Percentiles rank a stretch among this genome's conserved stretches.
These are phyloP conservation scores for Nibea coibor DNA, from an alignment of 2,113 vertebrate genomes.

Conservation along the genomic window DNA sequence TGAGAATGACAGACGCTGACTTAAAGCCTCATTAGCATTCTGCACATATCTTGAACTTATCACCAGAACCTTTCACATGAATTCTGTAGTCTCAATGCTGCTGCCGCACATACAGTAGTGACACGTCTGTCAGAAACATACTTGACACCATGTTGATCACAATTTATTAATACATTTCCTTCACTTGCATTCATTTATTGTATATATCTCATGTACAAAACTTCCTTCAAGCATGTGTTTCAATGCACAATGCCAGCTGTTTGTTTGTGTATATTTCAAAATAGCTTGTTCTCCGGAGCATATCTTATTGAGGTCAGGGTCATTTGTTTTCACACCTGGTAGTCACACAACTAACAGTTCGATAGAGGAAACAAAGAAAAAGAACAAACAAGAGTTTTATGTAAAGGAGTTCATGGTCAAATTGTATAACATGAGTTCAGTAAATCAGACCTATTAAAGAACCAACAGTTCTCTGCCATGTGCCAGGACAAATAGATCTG, in stretches of 20 bases:
- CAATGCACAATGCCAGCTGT: background rate
- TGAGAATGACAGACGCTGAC: background rate
- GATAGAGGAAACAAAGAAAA: background rate
- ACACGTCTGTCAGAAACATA: background rate
- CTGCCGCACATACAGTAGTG: background rate
- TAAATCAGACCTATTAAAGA: background rate
- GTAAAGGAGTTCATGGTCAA: background rate
- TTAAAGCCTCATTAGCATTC: background rate
- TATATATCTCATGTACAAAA: background rate
- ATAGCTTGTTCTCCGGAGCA: background rate
- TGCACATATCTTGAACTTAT: background rate
- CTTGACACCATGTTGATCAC: background rate
- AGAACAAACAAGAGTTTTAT: background rate
- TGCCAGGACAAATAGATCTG: conserved; percentile 6
- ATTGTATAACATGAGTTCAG: background rate
- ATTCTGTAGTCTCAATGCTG: background rate
- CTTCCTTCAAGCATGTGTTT: background rate
- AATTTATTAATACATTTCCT: background rate
- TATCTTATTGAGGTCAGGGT: background rate
- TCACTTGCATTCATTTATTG: background rate
- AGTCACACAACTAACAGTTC: background rate
- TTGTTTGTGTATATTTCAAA: background rate
- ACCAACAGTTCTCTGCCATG: background rate
- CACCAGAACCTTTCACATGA: background rate
- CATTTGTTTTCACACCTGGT: background rate